These are phyloP conservation scores for Sclerurus mexicanus DNA, from an alignment of 2,113 vertebrate genomes.

Conservation along the genomic window DNA sequence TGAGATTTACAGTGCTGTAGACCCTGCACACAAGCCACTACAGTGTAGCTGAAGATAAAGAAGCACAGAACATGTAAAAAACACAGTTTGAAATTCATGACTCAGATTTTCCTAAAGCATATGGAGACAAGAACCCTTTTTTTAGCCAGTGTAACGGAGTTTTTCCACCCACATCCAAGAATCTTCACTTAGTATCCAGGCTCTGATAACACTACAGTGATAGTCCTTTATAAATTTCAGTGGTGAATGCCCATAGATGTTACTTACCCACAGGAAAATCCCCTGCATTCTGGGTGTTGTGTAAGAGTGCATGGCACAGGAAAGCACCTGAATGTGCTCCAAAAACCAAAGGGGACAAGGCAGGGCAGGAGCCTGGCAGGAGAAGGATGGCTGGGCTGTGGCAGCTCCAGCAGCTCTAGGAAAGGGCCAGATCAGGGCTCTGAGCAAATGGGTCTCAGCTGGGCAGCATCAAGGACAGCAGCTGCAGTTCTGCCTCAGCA, in stretches of 20 bases:
- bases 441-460: neutral
- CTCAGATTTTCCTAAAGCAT: neutral
- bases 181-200: neutral
- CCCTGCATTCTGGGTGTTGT: rapidly evolving
- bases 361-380: neutral
- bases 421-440: neutral
- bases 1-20: neutral
- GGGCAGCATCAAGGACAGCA: neutral
- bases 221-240: neutral
- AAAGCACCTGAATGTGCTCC: neutral
- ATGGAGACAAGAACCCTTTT: neutral
- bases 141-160: neutral
- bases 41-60: neutral
- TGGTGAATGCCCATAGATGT: neutral
- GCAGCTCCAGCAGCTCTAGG: neutral
- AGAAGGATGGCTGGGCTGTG: neutral
- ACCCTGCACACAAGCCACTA: neutral
- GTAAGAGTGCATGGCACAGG: neutral
- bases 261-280: neutral
- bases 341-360: neutral
- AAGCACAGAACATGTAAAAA: neutral
- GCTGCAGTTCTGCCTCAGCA: neutral
- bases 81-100: neutral
- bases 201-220: neutral
- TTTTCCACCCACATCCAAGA: neutral